Conservation (phyloP, 2,797 vertebrate genomes). For the Protosalanx chinensis region DNA sequence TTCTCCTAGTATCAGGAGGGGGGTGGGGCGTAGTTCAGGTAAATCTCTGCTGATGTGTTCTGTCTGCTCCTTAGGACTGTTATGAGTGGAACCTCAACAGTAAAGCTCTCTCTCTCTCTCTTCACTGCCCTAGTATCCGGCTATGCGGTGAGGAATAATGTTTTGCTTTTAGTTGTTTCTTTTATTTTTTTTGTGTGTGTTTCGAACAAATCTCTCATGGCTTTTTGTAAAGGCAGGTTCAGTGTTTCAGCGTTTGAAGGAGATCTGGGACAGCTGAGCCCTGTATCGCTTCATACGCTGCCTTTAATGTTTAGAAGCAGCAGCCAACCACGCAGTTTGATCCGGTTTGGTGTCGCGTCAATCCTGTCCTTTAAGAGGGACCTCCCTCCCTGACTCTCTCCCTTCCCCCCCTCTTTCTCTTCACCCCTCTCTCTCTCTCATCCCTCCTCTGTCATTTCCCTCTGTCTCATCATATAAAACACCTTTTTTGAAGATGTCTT, state of each 20-base stretch:
- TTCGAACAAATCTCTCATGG: conserved; percentile 58
- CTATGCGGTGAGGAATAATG: conserved; percentile 12
- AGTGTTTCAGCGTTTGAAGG: conserved; percentile 21
- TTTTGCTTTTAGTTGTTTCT: conserved; percentile 38
- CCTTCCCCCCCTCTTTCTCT: too few relatives aligned
- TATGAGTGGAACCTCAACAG: conserved; percentile 47
- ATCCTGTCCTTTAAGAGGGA: conserved; percentile 36
- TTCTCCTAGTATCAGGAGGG: too few relatives aligned
- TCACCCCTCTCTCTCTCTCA: background rate
- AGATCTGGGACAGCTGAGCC: conserved; percentile 15
- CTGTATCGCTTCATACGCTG: conserved; percentile 28
- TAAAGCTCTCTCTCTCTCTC: conserved; percentile 28
- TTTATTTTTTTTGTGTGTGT: conserved; percentile 53
- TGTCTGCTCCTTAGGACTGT: conserved; percentile 52
- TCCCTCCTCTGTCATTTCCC: background rate
- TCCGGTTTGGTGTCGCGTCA: conserved; percentile 19
- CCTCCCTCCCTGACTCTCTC: background rate
- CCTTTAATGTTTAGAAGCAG: conserved; percentile 26
- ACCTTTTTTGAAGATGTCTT: conserved; percentile 37
- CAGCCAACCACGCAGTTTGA: conserved; percentile 35
- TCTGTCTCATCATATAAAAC: conserved; percentile 50
- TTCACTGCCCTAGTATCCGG: conserved; percentile 28
- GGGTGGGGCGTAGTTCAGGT: too few relatives aligned
- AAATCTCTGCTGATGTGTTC: conserved; percentile 16
- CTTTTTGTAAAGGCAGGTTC: conserved; percentile 23